Conservation (phyloP, 1,140 invertebrate species). For the Lerema accius region DNA sequence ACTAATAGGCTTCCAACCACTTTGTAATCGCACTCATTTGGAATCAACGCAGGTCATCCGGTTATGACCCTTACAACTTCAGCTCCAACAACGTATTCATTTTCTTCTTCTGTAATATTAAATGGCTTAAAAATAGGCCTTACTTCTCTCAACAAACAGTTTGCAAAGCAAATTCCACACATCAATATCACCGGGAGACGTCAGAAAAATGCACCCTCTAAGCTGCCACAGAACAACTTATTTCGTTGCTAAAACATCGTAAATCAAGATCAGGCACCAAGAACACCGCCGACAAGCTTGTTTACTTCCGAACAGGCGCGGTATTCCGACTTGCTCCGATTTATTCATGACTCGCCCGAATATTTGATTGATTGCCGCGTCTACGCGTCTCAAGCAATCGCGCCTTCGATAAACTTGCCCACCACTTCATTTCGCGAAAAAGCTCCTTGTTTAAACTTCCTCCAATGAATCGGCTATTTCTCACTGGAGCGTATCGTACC, state of each 20-base stretch:
- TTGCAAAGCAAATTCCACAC: not conserved
- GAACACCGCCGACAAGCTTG: constrained; percentile 32
- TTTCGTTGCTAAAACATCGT: constrained; percentile 34
- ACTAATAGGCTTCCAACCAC: too few species aligned
- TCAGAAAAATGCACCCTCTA: constrained; percentile 16
- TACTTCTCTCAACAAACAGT: not conserved
- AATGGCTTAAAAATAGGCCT: too few species aligned
- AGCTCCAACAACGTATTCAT: too few species aligned
- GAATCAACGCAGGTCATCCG: too few species aligned
- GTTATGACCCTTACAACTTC: too few species aligned
- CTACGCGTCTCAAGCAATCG: constrained; percentile 30
- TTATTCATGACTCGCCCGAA: constrained; percentile 34
- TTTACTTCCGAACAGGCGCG: constrained; percentile 34
- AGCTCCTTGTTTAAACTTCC: constrained; percentile 28
- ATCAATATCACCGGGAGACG: constrained; percentile 8
- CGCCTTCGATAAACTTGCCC: constrained; percentile 31
- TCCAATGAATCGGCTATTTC: constrained; percentile 27
- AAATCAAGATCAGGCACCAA: constrained; percentile 33
- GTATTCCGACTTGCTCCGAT: constrained; percentile 22
- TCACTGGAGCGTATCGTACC: not conserved
- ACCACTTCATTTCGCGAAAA: constrained; percentile 27
- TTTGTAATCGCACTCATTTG: too few species aligned
- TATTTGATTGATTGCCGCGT: constrained; percentile 32
- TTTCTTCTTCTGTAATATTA: too few species aligned
- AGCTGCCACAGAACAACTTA: constrained; percentile 25